These are phyloP conservation scores for Corvus hawaiiensis DNA, from an alignment of 2,113 vertebrate genomes.

Conservation along the genomic window DNA sequence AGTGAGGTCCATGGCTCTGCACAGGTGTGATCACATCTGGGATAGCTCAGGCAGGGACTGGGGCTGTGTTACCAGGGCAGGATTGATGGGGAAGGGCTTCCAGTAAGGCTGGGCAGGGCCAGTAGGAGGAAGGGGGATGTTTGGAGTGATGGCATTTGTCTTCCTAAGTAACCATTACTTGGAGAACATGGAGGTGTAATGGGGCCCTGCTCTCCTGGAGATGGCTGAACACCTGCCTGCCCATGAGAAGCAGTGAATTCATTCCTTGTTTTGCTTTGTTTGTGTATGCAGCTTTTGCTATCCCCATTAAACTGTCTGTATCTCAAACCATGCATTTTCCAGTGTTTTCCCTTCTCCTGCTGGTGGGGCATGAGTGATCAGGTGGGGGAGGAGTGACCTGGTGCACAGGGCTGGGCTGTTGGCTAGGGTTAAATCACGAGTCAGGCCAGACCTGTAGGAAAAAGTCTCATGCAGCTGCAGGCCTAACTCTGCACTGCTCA, in stretches of 20 bases:
- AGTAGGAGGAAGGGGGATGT: background rate
- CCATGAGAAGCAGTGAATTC: background rate
- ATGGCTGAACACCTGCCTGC: background rate
- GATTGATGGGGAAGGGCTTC: accelerated
- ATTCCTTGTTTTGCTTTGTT: background rate
- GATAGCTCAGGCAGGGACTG: background rate
- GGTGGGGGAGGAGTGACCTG: accelerated
- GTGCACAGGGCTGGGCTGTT: background rate
- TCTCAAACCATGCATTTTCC: background rate
- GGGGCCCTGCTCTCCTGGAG: background rate
- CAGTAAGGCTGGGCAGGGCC: background rate
- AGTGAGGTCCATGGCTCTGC: background rate
- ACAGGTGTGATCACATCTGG: accelerated
- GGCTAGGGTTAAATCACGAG: background rate
- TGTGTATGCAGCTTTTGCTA: background rate
- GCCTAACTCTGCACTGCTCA: background rate
- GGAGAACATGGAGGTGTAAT: background rate
- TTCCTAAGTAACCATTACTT: background rate
- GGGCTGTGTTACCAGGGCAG: accelerated
- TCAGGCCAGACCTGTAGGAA: background rate
- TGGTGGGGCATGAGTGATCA: accelerated
- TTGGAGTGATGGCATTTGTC: background rate
- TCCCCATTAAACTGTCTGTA: background rate
- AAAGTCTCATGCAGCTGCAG: background rate
- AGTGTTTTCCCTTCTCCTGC: accelerated